Percentiles rank a stretch among this genome's conserved stretches.
phyloP scores from a whole-genome alignment of 1,140 invertebrate species.

The Cyphomyrmex costatus region DNA sequence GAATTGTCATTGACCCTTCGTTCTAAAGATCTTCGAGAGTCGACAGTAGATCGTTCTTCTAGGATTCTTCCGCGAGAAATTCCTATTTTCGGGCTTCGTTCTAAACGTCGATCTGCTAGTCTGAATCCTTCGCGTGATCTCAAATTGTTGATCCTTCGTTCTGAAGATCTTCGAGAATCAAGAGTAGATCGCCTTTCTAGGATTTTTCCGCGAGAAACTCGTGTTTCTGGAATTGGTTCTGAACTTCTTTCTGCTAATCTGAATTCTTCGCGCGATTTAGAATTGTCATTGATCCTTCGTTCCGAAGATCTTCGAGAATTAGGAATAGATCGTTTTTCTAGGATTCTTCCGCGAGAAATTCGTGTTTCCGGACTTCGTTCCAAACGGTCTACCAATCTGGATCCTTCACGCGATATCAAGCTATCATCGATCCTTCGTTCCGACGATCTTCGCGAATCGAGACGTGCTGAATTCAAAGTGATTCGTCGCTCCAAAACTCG shows the following conservation, averaged over 20 bases:
- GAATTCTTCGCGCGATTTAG: constrained; percentile 3
- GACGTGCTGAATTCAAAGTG: not conserved
- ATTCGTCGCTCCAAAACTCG: constrained; percentile 8
- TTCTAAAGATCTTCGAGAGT: not conserved
- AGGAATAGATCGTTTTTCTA: not conserved
- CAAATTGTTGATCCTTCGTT: not conserved
- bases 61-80: not conserved
- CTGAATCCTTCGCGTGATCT: constrained; percentile 30
- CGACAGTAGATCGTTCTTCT: not conserved
- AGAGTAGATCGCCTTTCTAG: not conserved
- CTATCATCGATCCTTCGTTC: constrained; percentile 20
- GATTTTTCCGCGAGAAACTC: not conserved
- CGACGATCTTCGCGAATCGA: constrained; percentile 12
- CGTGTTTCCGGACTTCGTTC: constrained; percentile 17
- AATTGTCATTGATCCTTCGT: not conserved
- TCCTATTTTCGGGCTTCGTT: not conserved
- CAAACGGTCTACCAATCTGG: not conserved
- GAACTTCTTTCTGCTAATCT: not conserved
- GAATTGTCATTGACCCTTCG: not conserved
- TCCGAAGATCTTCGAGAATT: not conserved
- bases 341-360: not conserved
- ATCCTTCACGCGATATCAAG: constrained; percentile 22
- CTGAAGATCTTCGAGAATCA: constrained; percentile 12
- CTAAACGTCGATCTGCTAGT: not conserved
- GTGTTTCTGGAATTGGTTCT: not conserved